Evolutionary conservation across 2,113 vertebrate species (phyloP), one percentile per base, ranked within the genome.

Genomic region (Turnix velox): DNA sequence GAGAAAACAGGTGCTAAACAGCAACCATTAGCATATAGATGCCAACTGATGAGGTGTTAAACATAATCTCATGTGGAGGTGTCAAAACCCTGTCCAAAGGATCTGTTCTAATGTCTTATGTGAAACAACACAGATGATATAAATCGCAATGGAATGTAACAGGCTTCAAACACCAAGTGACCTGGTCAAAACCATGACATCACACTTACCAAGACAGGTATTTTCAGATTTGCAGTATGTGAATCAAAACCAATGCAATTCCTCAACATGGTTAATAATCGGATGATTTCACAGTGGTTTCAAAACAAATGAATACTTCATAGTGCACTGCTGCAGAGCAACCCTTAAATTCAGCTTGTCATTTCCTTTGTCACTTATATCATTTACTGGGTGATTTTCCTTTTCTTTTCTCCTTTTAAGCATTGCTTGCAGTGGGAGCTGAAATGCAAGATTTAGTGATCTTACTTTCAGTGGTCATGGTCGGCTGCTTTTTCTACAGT

Each of bases 1-100:
- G 42, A 80, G 85, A 92, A 96, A 96, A 87, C 96, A 96, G 96
- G 95, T 97, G 96, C 92, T 90, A 91, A 94, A 88, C 89, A 90
- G 90, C 52, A 93, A 83, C 51, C 10, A 95, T 95, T 96, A 96
- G 87, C 96, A 97, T 96, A 94, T 92, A 90, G 87, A 33, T 31
- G 94, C 80, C 80, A 78, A 54, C 18, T 83, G 91, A 71, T 18
- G 87, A 95, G 67, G 93, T 96, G 96, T 96, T 94, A 82, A 96
- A 93, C 91, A 96, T 8, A 42, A 87, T 66, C 89, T 90, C 96
- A 94, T 16, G 93, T 95, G 83, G 96, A 95, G 96, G 85, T 96
- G 94, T 96, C 96, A 95, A 65, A 96, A 85, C 91, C 91, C 75
- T 57, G 94, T 87, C 91, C 89, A 94, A 72, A 93, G 69, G 58